Evolutionary conservation across 2,113 vertebrate genomes (phyloP), one percentile per base, ranked within the genome.

Genomic region (Nansenia antarctica): DNA sequence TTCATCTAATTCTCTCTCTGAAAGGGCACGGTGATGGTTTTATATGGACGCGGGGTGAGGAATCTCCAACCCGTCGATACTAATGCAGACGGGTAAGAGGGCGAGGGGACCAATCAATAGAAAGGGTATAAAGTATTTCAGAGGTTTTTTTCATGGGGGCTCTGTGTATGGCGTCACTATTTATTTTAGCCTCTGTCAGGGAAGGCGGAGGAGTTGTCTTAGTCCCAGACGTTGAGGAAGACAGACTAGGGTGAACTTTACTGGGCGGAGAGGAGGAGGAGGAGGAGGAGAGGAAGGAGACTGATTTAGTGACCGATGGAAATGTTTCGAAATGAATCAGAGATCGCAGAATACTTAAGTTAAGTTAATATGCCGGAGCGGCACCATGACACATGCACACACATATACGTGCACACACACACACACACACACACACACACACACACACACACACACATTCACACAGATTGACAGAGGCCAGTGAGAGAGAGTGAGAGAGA

Each of bases 11-110:
- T 29, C 14, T 22, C 22, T 34, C 39, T 62, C 45, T 34, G 54
- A 86, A 81, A 79, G 75, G 80, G 65, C 80, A 73, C 20, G 15
- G 26, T 1, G 62, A 78, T 64, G 74, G 58, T 68, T 80, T 62
- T 65, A 49, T 27, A 54, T 18, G 9, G 24, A 42, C 31, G 29
- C 9, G 52, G 39, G 18, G 64, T 70, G 76, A 80, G 70, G 82
- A 78, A 85, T 85, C 67, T 72, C 59, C 72, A 57, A 62, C 72
- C 52, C 63, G 66, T 83, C 59, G 35, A 85, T 86, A 75, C 45
- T 65, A 80, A 84, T 77, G 75, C 49, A 9, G 37, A 14, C 27
- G 12, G 66, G 27, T 62, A 73, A 75, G 61, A 59, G 60, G 69
- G 67, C 57, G 29, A 29, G 35, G 37, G 58, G 59, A 59, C 30